Evolutionary conservation across 2,888 invertebrate genomes (phyloP).

Genomic region (Acleris sparsana): DNA sequence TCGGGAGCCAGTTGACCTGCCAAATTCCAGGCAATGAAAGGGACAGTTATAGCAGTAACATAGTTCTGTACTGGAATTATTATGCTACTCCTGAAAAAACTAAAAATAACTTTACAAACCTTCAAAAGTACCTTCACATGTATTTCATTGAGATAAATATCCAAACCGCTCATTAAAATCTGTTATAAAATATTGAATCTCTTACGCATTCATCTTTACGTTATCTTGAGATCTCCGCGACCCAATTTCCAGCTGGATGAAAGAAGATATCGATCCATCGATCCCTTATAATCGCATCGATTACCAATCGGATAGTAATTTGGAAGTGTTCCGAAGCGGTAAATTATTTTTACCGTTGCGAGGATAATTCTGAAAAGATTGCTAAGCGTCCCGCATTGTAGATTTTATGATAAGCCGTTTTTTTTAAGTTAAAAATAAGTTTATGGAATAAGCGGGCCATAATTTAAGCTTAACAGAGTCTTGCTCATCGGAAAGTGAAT

Average conservation of each 20-base stretch:
- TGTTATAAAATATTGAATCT: not conserved
- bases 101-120: no score
- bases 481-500: no score
- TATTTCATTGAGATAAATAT: no score
- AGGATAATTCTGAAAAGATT: slow-evolving; percentile 6
- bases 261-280: slow-evolving; percentile 23
- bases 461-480: no score
- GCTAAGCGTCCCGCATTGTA: slow-evolving; percentile 8
- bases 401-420: not conserved
- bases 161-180: slow-evolving; percentile 1
- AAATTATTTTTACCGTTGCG: slow-evolving; percentile 33
- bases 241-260: slow-evolving; percentile 16
- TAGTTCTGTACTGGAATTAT: no score
- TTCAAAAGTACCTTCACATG: no score
- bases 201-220: slow-evolving; percentile 12
- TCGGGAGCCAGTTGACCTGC: no score
- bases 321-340: slow-evolving; percentile 29
- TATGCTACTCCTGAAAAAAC: no score
- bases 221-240: slow-evolving; percentile 26
- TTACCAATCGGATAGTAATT: slow-evolving; percentile 27
- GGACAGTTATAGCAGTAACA: no score
- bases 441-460: no score
- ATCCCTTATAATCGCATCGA: slow-evolving; percentile 23
- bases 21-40: no score
- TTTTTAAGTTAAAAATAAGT: not conserved